These are phyloP conservation scores for Cheiracanthium punctorium DNA, from an alignment of 2,888 invertebrate species.

Conservation along the genomic window DNA sequence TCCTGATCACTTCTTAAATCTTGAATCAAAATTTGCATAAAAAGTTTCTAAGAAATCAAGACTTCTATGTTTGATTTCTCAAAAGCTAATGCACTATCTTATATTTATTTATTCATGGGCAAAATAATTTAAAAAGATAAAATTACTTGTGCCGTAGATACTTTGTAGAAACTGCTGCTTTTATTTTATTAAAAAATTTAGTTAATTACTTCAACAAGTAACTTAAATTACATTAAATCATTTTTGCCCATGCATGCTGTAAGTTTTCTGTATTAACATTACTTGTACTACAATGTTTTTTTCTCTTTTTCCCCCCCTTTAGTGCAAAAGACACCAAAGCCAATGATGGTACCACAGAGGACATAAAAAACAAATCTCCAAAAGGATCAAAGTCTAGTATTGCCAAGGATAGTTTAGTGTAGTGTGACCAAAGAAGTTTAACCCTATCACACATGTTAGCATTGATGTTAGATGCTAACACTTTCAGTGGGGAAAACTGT, in stretches of 20 bases:
- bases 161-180: background rate
- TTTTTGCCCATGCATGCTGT: background rate
- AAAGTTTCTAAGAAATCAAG: background rate
- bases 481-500: slow-evolving; percentile 49
- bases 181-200: background rate
- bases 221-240: too few species aligned
- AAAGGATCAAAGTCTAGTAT: slow-evolving; percentile 85
- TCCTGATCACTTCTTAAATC: too few species aligned
- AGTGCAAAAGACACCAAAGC: slow-evolving; percentile 69
- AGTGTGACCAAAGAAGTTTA: slow-evolving; percentile 74
- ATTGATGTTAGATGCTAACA: slow-evolving; percentile 46
- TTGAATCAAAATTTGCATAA: background rate
- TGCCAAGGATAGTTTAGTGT: slow-evolving; percentile 93
- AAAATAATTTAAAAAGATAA: too few species aligned
- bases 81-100: background rate
- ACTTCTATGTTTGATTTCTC: background rate
- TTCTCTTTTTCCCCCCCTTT: slow-evolving; percentile 15
- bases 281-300: background rate
- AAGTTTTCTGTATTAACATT: background rate
- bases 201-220: too few species aligned
- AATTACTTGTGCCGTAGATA: too few species aligned
- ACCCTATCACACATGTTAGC: slow-evolving; percentile 46
- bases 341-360: slow-evolving; percentile 67
- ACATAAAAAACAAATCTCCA: slow-evolving; percentile 70
- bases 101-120: too few species aligned